These are phyloP conservation scores for Rallus limicola DNA, from an alignment of 2,113 vertebrate genomes.

Conservation along the genomic window DNA sequence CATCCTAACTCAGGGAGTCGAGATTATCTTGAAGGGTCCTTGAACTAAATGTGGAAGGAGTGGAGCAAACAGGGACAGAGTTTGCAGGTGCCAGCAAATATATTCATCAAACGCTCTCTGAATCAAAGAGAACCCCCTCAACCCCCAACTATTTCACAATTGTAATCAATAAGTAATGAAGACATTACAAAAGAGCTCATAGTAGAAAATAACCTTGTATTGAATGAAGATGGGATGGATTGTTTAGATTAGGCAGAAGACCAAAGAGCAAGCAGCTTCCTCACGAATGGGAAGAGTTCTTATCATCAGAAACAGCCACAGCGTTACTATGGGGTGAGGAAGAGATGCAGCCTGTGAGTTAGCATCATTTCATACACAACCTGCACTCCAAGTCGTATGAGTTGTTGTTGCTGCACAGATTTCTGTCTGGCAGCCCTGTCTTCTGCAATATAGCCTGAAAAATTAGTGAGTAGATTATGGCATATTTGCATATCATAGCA, in stretches of 20 bases:
- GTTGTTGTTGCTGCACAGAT: background rate
- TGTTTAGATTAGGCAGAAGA: background rate
- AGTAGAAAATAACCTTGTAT: background rate
- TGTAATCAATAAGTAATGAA: background rate
- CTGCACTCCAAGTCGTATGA: background rate
- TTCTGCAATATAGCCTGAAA: background rate
- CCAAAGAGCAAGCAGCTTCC: background rate
- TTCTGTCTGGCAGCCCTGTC: background rate
- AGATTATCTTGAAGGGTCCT: background rate
- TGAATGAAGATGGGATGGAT: background rate
- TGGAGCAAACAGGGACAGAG: background rate
- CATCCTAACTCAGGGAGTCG: rapidly evolving
- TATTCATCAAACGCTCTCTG: background rate
- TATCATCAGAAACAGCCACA: background rate
- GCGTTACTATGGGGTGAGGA: background rate
- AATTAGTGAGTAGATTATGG: background rate
- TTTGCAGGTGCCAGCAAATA: background rate
- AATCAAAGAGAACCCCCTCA: background rate
- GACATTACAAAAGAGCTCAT: background rate
- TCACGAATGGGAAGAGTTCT: background rate
- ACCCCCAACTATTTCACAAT: background rate
- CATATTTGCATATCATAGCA: background rate
- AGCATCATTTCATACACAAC: background rate
- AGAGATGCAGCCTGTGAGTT: background rate
- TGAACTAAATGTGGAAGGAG: background rate